phyloP scores from a whole-genome alignment of 2,113 vertebrate species.

The Poecilia latipinna region DNA sequence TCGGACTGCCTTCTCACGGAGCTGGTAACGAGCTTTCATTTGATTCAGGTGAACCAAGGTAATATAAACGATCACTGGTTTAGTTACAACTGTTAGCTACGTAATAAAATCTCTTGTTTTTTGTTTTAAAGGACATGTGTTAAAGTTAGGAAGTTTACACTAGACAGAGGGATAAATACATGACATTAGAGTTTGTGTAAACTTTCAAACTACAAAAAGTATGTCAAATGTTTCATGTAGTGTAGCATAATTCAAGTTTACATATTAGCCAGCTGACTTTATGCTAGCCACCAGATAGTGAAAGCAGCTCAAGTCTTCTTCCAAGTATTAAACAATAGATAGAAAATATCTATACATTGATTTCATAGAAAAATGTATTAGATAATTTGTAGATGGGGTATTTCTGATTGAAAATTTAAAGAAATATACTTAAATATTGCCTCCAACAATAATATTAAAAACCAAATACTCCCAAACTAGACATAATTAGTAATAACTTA shows the following conservation, averaged over 20 bases:
- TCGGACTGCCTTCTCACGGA: not conserved
- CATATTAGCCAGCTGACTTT: not conserved
- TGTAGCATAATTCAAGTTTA: not conserved
- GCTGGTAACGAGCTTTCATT: not conserved
- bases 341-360: too few species aligned
- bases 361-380: too few species aligned
- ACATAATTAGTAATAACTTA: not conserved
- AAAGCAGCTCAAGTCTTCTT: too few species aligned
- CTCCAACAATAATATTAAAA: conserved; percentile 14
- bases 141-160: not conserved
- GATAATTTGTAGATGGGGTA: too few species aligned
- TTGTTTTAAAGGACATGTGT: not conserved
- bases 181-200: not conserved
- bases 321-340: too few species aligned
- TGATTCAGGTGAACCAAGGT: not conserved
- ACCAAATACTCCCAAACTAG: conserved; percentile 43
- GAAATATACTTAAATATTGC: too few species aligned
- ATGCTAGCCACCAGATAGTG: not conserved
- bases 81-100: not conserved
- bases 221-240: not conserved
- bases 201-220: not conserved
- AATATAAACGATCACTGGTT: not conserved
- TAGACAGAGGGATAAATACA: not conserved
- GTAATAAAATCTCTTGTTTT: not conserved
- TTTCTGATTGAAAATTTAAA: too few species aligned